These are phyloP conservation scores for Melanotaenia boesemani DNA, from an alignment of 2,797 vertebrate genomes.

Conservation along the genomic window DNA sequence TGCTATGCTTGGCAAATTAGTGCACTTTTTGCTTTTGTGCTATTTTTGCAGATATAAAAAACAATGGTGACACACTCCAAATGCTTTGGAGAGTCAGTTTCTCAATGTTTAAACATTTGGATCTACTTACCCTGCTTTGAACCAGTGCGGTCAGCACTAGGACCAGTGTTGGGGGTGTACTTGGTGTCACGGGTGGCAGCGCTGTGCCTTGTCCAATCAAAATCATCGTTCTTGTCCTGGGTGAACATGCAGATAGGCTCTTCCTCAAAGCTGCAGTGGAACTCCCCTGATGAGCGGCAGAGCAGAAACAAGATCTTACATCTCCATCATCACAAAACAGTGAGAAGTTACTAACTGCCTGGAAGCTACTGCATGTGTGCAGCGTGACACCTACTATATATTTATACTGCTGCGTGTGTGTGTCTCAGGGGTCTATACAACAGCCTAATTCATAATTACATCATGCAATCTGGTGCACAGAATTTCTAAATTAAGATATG, in stretches of 20 bases:
- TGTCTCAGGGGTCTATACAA: conserved; percentile 47
- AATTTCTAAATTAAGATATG: conserved; percentile 65
- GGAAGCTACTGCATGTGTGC: conserved; percentile 23
- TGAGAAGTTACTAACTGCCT: conserved; percentile 14
- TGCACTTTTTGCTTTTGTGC: too few species aligned
- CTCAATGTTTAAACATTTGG: background rate
- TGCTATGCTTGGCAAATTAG: background rate
- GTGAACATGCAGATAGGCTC: conserved; percentile 97
- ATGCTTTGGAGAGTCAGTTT: background rate
- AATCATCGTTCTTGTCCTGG: conserved; percentile 97
- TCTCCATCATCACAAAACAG: conserved; percentile 21
- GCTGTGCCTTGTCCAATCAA: conserved; percentile 97
- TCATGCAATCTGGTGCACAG: conserved; percentile 34
- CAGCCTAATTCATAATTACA: conserved; percentile 64
- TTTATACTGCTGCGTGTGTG: conserved; percentile 36
- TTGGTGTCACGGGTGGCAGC: conserved; percentile 96
- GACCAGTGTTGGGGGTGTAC: conserved; percentile 97
- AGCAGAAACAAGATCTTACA: conserved; percentile 39
- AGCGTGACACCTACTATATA: conserved; percentile 52
- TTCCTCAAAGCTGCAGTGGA: conserved; percentile 98
- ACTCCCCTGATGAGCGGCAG: conserved; percentile 88
- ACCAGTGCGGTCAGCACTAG: conserved; percentile 90
- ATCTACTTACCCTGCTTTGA: conserved; percentile 93
- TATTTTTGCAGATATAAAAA: background rate
- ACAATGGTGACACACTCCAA: background rate